A percentile compares a stretch with the other conserved stretches of the same genome.
phyloP scores from a whole-genome alignment of 1,140 invertebrate genomes.

The Lasaia peninsularis region DNA sequence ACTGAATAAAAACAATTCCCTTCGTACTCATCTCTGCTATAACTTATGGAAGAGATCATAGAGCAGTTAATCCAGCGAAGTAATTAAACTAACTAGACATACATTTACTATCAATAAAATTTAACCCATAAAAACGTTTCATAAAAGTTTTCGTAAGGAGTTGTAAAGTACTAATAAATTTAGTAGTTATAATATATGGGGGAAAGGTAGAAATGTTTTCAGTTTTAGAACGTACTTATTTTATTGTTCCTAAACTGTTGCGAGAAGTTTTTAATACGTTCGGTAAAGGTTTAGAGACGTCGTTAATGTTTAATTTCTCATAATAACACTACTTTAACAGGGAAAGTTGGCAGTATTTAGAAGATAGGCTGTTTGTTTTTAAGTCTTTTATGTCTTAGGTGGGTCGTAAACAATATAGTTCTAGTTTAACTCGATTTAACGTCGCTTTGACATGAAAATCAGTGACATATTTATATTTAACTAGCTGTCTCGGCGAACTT shows the following conservation, averaged over 20 bases:
- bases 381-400: not conserved
- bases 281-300: conserved; percentile 1
- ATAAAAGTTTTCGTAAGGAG: conserved; percentile 46
- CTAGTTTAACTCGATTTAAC: not conserved
- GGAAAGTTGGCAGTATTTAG: not conserved
- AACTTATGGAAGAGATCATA: not conserved
- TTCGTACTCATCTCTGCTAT: not conserved
- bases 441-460: not conserved
- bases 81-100: conserved; percentile 59
- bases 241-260: conserved; percentile 34
- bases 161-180: conserved; percentile 54
- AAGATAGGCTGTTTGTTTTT: not conserved
- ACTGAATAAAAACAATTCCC: not conserved
- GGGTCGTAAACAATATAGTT: not conserved
- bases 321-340: not conserved
- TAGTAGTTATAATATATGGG: conserved; percentile 40
- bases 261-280: conserved; percentile 21
- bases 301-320: conserved; percentile 12
- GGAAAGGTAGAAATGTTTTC: conserved; percentile 16
- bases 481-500: too few species aligned
- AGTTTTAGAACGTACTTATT: conserved; percentile 25
- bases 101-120: conserved; percentile 54
- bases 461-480: too few species aligned
- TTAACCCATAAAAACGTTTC: conserved; percentile 54
- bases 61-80: conserved; percentile 46